Percentiles rank a stretch among this genome's conserved stretches.
Conservation (phyloP, 2,888 invertebrate genomes). For the Callyntrura guangdongensis region DNA sequence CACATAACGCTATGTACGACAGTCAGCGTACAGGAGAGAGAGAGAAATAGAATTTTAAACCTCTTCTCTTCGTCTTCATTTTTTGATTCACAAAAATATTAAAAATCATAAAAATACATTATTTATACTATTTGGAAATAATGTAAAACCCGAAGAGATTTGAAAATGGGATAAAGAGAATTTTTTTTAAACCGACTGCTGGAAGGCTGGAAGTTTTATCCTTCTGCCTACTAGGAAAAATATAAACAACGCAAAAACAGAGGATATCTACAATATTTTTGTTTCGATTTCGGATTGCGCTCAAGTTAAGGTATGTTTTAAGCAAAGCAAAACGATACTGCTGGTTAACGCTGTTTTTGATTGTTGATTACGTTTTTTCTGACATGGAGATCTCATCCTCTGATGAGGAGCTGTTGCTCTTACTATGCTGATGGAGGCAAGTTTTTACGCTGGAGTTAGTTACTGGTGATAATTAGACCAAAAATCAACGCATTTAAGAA, state of each 20-base stretch:
- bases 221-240: constrained; percentile 48
- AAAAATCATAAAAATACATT: constrained; percentile 50
- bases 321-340: constrained; percentile 40
- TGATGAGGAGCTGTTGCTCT: constrained; percentile 69
- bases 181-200: constrained; percentile 46
- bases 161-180: constrained; percentile 65
- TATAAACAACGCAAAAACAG: constrained; percentile 17
- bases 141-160: constrained; percentile 65
- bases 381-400: constrained; percentile 77
- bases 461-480: constrained; percentile 77
- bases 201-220: constrained; percentile 58
- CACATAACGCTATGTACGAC: constrained; percentile 62
- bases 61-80: constrained; percentile 74
- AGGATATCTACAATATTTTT: constrained; percentile 17
- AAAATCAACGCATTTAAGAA: constrained; percentile 59
- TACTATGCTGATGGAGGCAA: constrained; percentile 54
- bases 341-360: constrained; percentile 31
- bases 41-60: constrained; percentile 75
- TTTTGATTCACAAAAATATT: constrained; percentile 72
- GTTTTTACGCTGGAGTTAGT: constrained; percentile 70
- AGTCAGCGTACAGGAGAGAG: constrained; percentile 75
- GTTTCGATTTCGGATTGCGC: constrained; percentile 54
- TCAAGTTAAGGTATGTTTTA: constrained; percentile 34
- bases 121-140: constrained; percentile 61
- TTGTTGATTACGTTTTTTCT: constrained; percentile 65